Base-by-base conservation (phyloP, 2,797 vertebrate genomes). In the Prionace glauca region DNA sequence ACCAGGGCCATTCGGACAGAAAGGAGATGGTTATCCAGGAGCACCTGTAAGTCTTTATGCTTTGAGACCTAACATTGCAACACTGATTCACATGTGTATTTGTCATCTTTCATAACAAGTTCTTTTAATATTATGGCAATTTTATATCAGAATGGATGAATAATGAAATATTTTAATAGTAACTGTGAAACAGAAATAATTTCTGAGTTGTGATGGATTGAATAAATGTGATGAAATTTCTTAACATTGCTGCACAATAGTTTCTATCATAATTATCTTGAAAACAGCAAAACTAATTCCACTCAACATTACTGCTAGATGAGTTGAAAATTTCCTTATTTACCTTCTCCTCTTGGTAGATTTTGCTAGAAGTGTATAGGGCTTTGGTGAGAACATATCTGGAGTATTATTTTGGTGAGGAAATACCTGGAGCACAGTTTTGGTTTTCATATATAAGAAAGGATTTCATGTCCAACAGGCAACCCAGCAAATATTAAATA, bases 21-120 rank as follows among this genome's bases (percentile, higher is more conserved):
- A 98, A 97, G 99, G 98, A 96, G 98, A 99, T 96, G 98, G 98
- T 74, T 97, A 97, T 95, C 97, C 98, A 0, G 99, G 99, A 95
- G 97, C 98, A 96, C 96, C 97, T 96, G 99, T 99, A 96, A 97
- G 98, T 98, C 96, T 69, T n/a, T 95, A 41, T 95, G 10, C 41
- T 24, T 71, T 71, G 62, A 96, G 0, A 96, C 62, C 4, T 20
- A 24, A 67, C 71, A 45, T 18, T 95, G 65, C 95, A 12, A 93
- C 41, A 74, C 3, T 81, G 32, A 92, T 11, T 24, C 96, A 93
- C 18, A 20, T 88, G 84, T 12, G 62, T 91, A 26, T 69, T 62
- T 94, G 45, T n/a, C 12, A 60, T 96, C 72, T 72, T 32, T n/a
- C 8, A 29, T 77, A 71, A 91, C 18, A n/a, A 26, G 26, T 60